Evolutionary conservation across 2,113 vertebrate genomes (phyloP).

Genomic region (Pitta sordida): DNA sequence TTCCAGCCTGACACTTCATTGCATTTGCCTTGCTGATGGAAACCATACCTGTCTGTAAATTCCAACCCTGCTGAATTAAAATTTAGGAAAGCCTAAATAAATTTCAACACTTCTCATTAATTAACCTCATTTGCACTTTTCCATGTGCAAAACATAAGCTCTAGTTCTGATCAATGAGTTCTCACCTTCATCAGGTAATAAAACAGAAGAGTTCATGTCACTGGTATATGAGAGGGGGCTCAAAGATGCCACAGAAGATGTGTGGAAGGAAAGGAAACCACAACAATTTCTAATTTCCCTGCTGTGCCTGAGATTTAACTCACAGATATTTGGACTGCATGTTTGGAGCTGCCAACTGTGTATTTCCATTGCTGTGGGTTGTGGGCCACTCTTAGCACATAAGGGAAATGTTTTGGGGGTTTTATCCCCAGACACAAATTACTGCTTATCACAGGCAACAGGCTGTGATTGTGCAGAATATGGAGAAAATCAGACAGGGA

Average conservation of each 20-base stretch:
- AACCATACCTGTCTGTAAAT: background rate
- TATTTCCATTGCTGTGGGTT: background rate
- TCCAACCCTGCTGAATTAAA: background rate
- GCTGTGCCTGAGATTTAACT: background rate
- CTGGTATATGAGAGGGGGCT: background rate
- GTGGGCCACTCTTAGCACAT: background rate
- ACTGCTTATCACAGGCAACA: background rate
- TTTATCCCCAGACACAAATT: background rate
- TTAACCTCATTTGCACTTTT: background rate
- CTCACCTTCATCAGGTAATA: background rate
- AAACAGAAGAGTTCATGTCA: background rate
- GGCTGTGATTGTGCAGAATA: background rate
- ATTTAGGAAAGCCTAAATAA: background rate
- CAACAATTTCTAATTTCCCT: background rate
- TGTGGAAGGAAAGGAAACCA: background rate
- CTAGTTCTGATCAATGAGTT: background rate
- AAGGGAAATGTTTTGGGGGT: background rate
- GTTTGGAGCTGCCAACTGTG: background rate
- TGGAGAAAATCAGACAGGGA: fast-evolving
- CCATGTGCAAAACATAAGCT: background rate
- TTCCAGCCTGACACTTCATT: background rate
- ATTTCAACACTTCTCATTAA: background rate
- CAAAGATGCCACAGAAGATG: background rate
- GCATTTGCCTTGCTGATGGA: background rate
- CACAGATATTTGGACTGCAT: background rate